Evolutionary conservation across 1,140 invertebrate species (phyloP).

Genomic region (Tetragonula clypearis): DNA sequence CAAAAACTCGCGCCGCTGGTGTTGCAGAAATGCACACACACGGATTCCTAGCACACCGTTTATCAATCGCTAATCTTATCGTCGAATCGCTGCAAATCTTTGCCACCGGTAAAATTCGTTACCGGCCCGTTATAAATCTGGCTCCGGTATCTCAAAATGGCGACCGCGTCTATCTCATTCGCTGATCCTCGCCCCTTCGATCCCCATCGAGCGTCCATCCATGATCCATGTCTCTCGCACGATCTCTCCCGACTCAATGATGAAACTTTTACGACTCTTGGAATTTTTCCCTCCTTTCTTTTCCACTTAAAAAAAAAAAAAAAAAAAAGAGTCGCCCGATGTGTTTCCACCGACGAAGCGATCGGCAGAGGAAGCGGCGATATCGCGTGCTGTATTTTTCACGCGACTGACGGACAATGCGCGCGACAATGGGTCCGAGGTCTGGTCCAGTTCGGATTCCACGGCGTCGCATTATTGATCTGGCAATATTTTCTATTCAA

Average conservation of each 20-base stretch:
- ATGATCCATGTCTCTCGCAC: background rate
- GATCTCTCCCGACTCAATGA: background rate
- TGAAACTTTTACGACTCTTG: background rate
- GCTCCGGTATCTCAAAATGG: slow-evolving; percentile 1
- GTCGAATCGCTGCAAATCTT: slow-evolving; percentile 6
- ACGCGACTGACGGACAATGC: background rate
- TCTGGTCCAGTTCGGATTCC: background rate
- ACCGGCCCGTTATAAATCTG: slow-evolving; percentile 2
- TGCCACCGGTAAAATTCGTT: slow-evolving; percentile 26
- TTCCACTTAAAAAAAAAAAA: background rate
- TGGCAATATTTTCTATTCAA: slow-evolving; percentile 17
- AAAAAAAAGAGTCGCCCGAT: background rate
- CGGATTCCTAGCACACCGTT: background rate
- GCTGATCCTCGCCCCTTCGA: background rate
- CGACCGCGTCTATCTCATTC: background rate
- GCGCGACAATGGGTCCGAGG: background rate
- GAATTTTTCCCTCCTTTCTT: background rate
- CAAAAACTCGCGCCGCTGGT: background rate
- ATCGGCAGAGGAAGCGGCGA: no score
- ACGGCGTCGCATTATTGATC: background rate
- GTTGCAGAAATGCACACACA: background rate
- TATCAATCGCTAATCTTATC: slow-evolving; percentile 15
- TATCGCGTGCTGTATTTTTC: background rate
- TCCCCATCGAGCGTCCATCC: background rate
- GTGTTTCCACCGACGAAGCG: no score